Evolutionary conservation across 1,140 invertebrate species (phyloP).

Genomic region (Aphis gossypii): DNA sequence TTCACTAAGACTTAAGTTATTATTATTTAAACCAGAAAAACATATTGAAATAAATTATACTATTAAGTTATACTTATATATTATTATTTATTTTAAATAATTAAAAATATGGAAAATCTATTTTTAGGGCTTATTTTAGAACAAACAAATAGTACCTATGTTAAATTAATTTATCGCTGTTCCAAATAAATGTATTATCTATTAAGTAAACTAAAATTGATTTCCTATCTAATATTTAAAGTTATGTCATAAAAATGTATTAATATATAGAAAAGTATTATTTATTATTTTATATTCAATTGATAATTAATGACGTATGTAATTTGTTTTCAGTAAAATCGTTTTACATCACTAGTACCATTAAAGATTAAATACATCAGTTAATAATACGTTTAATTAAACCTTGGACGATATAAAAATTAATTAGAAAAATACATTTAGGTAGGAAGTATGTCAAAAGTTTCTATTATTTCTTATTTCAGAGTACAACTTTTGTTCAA

Average conservation of each 20-base stretch:
- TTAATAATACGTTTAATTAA: not conserved
- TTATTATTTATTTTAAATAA: not conserved
- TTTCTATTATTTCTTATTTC: conserved; percentile 15
- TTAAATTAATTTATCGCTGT: not conserved
- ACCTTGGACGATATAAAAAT: not conserved
- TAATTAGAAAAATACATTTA: conserved; percentile 15
- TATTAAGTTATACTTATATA: not conserved
- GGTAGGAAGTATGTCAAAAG: not conserved
- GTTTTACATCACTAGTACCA: not conserved
- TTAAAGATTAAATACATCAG: not conserved
- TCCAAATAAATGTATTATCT: not conserved
- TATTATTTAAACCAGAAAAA: not conserved
- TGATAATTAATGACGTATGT: not conserved
- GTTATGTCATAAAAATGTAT: not conserved
- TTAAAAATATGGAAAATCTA: not conserved
- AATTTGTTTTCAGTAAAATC: not conserved
- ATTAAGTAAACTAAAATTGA: not conserved
- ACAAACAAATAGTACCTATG: not conserved
- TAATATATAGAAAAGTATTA: not conserved
- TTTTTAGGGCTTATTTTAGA: not conserved
- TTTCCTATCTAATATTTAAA: not conserved
- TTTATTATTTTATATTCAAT: too few relatives aligned
- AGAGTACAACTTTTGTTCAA: not conserved
- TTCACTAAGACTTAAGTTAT: not conserved
- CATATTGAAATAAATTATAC: not conserved